These are phyloP conservation scores for Cordylochernes scorpioides DNA, from an alignment of 2,888 invertebrate species.

Conservation along the genomic window DNA sequence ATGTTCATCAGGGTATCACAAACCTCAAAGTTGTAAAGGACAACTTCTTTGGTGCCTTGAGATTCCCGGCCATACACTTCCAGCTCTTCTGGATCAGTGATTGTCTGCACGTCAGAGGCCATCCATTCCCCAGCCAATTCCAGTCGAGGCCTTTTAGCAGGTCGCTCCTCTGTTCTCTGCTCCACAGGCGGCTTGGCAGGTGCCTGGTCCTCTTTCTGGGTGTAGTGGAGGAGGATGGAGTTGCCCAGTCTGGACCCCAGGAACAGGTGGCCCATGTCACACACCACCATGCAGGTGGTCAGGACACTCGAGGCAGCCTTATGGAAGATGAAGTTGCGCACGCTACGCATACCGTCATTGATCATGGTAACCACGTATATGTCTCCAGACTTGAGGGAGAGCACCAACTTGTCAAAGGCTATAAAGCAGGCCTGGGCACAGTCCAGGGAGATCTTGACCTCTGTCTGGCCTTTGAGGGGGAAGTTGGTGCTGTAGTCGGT, in stretches of 20 bases:
- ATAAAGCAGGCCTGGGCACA: conserved; percentile 54
- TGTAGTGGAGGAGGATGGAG: conserved; percentile 64
- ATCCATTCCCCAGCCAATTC: conserved; percentile 37
- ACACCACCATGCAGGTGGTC: conserved; percentile 72
- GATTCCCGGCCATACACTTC: conserved; percentile 23
- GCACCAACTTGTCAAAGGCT: conserved; percentile 52
- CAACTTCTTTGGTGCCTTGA: conserved; percentile 45
- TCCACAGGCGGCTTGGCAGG: no score
- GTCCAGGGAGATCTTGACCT: conserved; percentile 63
- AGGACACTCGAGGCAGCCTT: conserved; percentile 82
- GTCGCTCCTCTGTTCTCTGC: conserved; percentile 17
- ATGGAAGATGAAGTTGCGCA: conserved; percentile 72
- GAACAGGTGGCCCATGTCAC: conserved; percentile 77
- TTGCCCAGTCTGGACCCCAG: conserved; percentile 87
- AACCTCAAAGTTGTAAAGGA: conserved; percentile 70
- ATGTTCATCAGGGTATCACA: conserved; percentile 86
- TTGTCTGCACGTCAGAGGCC: conserved; percentile 46
- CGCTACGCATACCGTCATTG: conserved; percentile 78
- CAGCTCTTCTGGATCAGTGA: conserved; percentile 29
- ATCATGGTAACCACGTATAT: conserved; percentile 53
- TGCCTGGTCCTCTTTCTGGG: no score
- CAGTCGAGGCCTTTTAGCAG: conserved; percentile 5
- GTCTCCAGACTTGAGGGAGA: conserved; percentile 74
- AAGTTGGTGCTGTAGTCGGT: conserved; percentile 63
- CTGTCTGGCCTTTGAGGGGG: conserved; percentile 46